Evolutionary conservation across 2,797 vertebrate species (phyloP).

Genomic region (Babyrousa celebensis): DNA sequence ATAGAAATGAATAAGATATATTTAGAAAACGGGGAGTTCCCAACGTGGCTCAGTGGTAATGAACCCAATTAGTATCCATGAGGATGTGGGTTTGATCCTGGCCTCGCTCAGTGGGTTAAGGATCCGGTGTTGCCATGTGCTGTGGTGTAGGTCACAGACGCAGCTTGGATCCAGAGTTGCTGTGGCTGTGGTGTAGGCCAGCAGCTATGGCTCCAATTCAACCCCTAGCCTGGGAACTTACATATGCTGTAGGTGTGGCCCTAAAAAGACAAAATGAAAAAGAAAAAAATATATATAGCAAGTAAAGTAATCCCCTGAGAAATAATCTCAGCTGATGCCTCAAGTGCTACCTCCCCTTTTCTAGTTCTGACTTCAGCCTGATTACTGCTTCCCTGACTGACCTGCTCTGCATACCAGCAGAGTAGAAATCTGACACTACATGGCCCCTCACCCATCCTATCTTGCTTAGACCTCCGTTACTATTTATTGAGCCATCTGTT

Average conservation of each 20-base stretch:
- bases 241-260: no score
- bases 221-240: no score
- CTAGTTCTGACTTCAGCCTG: conserved; percentile 69
- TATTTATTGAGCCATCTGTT: conserved; percentile 84
- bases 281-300: neutral
- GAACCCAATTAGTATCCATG: no score
- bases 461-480: conserved; percentile 77
- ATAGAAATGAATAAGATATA: conserved; percentile 69
- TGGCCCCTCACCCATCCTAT: conserved; percentile 72
- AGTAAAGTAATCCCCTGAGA: conserved; percentile 73
- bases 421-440: conserved; percentile 67
- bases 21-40: conserved; percentile 73
- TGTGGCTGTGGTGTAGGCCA: no score
- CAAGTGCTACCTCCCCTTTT: conserved; percentile 74
- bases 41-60: no score
- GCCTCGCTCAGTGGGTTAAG: no score
- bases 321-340: conserved; percentile 79
- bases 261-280: no score
- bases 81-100: no score
- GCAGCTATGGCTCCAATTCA: no score
- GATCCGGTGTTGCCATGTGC: no score
- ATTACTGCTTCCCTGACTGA: conserved; percentile 2
- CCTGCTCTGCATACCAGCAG: conserved; percentile 67
- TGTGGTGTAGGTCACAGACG: no score
- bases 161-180: no score